phyloP scores from a whole-genome alignment of 2,888 invertebrate species.

The Pachydiplax longipennis region DNA sequence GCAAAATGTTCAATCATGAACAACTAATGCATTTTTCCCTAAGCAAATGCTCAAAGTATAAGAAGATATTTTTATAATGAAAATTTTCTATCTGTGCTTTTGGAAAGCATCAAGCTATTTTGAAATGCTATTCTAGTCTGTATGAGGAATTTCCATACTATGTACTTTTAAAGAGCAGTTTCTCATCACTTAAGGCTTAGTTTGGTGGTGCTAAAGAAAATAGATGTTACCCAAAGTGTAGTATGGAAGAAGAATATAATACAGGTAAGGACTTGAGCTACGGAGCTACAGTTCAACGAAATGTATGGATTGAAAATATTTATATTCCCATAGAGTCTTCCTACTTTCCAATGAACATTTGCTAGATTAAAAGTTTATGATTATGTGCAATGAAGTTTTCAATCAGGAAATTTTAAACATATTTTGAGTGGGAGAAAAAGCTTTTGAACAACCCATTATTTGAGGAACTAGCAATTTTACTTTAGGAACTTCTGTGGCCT shows the following conservation, averaged over 20 bases:
- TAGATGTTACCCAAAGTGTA: neutral
- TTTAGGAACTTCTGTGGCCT: too few relatives aligned
- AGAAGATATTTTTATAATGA: too few relatives aligned
- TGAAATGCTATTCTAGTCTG: constrained; percentile 5
- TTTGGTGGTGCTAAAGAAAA: constrained; percentile 1
- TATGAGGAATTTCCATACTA: neutral
- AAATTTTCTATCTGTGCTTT: too few relatives aligned
- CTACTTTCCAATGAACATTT: neutral
- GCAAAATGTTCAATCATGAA: too few relatives aligned
- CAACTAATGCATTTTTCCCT: too few relatives aligned
- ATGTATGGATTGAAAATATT: neutral
- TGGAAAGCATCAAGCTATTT: neutral
- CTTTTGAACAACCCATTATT: too few relatives aligned
- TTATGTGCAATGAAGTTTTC: neutral
- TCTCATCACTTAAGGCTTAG: neutral
- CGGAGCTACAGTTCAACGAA: neutral
- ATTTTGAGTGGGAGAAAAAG: neutral
- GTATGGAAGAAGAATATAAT: neutral
- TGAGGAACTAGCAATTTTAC: too few relatives aligned
- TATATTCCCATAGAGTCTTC: neutral
- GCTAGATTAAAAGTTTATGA: neutral
- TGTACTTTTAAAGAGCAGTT: neutral
- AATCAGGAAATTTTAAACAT: neutral
- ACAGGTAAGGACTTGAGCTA: neutral
- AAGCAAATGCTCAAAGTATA: too few relatives aligned